Evolutionary conservation across 2,797 vertebrate genomes (phyloP).

Genomic region (Sebastes wilsoni): DNA sequence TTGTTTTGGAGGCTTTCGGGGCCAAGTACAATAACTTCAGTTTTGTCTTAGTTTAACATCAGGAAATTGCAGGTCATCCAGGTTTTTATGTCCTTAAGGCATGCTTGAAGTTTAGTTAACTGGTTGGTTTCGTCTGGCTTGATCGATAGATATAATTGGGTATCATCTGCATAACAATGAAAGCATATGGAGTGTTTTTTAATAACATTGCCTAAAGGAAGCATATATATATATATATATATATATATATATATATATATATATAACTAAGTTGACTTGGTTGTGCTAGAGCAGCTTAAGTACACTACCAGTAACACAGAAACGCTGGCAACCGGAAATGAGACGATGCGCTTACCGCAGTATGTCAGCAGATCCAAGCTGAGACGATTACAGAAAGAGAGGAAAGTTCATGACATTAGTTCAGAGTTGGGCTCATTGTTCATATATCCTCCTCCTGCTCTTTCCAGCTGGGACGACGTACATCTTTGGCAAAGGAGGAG

Average conservation of each 20-base stretch:
- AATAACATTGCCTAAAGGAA: too few species aligned
- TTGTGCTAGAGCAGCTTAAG: neutral
- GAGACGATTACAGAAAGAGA: too few species aligned
- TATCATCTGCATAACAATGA: too few species aligned
- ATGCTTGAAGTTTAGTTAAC: too few species aligned
- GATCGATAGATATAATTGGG: too few species aligned
- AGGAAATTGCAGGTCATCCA: neutral
- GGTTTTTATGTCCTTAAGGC: neutral
- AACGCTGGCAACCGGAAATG: neutral
- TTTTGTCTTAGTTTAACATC: too few species aligned
- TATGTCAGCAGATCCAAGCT: neutral
- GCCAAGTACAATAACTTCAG: too few species aligned
- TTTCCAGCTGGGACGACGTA: slow-evolving; percentile 93
- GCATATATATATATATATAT: neutral
- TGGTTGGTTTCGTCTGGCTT: too few species aligned
- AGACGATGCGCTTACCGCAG: neutral
- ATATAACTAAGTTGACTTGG: neutral
- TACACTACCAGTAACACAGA: neutral
- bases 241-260: neutral
- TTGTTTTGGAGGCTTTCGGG: too few species aligned
- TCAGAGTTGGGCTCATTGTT: neutral
- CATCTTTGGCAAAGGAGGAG: slow-evolving; percentile 97
- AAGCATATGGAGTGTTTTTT: too few species aligned
- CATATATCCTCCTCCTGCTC: neutral
- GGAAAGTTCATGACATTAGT: neutral